Conservation (phyloP, 2,888 invertebrate species). For the Stenolophus ochropezus region DNA sequence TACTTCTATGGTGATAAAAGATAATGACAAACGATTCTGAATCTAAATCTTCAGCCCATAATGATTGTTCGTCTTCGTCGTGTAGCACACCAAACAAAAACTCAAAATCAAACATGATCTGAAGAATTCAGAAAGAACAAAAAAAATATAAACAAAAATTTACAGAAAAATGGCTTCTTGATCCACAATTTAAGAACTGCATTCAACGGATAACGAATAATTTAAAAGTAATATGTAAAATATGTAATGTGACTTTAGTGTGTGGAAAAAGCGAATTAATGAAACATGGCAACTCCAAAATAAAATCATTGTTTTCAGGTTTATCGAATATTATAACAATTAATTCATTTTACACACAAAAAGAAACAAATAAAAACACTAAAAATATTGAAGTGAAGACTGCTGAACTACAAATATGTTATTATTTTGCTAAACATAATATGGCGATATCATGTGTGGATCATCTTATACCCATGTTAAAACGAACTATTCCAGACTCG, state of each 20-base stretch:
- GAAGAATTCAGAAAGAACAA: no score
- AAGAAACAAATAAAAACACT: conserved; percentile 20
- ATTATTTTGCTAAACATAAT: conserved; percentile 64
- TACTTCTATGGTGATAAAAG: no score
- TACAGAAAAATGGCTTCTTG: no score
- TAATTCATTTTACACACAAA: background rate
- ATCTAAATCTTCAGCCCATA: no score
- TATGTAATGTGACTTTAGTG: conserved; percentile 32
- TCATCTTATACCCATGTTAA: conserved; percentile 61
- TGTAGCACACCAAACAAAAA: no score
- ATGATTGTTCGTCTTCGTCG: no score
- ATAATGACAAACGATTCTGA: no score
- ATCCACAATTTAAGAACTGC: no score
- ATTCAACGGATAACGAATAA: no score
- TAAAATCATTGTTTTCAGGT: background rate
- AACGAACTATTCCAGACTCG: conserved; percentile 58
- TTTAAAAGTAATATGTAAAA: no score
- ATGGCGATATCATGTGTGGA: conserved; percentile 60
- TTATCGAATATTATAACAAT: background rate
- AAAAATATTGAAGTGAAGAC: conserved; percentile 39
- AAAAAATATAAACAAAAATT: no score
- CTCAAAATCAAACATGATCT: no score
- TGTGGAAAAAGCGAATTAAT: conserved; percentile 52
- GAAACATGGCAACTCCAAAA: conserved; percentile 22
- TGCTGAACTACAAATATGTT: conserved; percentile 46